Base-by-base conservation (phyloP, 2,797 vertebrate genomes). In the Rachycentron canadum region DNA sequence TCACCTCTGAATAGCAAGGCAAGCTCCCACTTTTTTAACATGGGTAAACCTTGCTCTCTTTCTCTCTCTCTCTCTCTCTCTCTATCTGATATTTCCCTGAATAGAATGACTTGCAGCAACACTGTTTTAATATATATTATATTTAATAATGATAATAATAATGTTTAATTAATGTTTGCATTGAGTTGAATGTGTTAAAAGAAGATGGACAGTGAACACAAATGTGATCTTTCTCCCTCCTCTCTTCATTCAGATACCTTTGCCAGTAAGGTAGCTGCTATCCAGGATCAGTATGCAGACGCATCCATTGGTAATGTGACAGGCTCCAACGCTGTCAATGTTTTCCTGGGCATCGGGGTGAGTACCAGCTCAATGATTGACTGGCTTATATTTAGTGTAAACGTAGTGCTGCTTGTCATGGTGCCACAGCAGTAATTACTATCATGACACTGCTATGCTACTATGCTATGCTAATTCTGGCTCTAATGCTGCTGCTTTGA, bases 271-370 rank as follows among this genome's bases (percentile, higher is more conserved):
- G 98, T 99, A 38, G 98, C 98, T 3, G 98, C 98, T 0, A 99
- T 95, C 4, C 98, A 99, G 92, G 98, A 99, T 91, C 98, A 99
- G 93, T 99, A 99, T 0, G 98, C 98, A 0, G 98, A 99, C 0
- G 98, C 98, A 0, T 99, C 98, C 91, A 99, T 99, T 0, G 98
- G 98, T 53, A 99, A 99, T 0, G 98, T 99, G 95, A 99, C 98
- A 0, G 98, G 98, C 82, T 99, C 98, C 94, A 99, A 99, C 0
- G 98, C 98, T 0, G 98, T 99, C 88, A 99, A 99, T 38, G 98
- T 99, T 88, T 99, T 99, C 95, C 95, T 99, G 92, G 98, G 98
- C 76, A 99, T 99, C 0, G 98, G 98, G 34, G 97, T 94, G 64
- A 92, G 93, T 90, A 14, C 3, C 34, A 8, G 34, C 23, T 65